These are phyloP conservation scores for Tragelaphus scriptus DNA, from an alignment of 2,113 vertebrate genomes.

Conservation along the genomic window DNA sequence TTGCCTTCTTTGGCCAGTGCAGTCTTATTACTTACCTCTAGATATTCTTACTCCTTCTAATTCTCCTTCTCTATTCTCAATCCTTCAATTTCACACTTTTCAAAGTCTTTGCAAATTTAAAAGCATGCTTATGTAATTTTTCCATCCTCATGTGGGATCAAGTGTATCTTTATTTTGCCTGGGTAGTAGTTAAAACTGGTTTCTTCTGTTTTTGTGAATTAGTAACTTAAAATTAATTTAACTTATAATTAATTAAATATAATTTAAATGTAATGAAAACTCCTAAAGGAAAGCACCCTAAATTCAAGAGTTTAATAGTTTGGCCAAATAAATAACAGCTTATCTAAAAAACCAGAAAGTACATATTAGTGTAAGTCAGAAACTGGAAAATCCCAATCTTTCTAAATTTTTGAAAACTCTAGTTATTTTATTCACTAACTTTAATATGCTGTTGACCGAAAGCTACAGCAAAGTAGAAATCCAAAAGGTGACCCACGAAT, in stretches of 20 bases:
- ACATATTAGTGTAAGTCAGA: neutral
- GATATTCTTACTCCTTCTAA: neutral
- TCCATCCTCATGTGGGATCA: neutral
- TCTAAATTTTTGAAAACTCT: neutral
- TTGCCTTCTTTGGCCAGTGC: neutral
- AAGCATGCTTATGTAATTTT: neutral
- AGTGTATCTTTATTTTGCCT: neutral
- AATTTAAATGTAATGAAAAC: neutral
- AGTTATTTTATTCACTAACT: neutral
- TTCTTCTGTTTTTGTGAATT: neutral
- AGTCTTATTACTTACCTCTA: neutral
- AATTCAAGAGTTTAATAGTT: neutral
- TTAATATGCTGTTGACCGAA: neutral
- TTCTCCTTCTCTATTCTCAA: neutral
- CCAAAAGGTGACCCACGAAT: neutral
- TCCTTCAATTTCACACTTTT: neutral
- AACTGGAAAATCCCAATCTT: neutral
- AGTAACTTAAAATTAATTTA: constrained; percentile 37
- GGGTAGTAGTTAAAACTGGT: neutral
- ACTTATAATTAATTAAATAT: neutral
- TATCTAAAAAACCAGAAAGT: neutral
- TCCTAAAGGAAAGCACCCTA: neutral
- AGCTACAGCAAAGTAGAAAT: neutral
- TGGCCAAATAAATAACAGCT: neutral
- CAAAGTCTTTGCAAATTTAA: constrained; percentile 11